phyloP scores from a whole-genome alignment of 1,140 invertebrate genomes.

The Leptopilina boulardi region DNA sequence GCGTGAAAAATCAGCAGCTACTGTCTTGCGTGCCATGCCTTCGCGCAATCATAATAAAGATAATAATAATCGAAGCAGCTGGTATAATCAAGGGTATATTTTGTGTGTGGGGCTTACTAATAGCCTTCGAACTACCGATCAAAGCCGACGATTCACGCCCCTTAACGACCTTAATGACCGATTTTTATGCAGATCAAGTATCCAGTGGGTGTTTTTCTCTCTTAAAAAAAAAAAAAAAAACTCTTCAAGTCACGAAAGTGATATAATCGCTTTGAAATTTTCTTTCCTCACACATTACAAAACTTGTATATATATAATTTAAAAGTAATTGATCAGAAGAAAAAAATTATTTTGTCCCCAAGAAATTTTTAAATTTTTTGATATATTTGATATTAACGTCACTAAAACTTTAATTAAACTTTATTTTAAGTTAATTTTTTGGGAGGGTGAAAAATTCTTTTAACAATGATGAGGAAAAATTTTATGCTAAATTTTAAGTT shows the following conservation, averaged over 20 bases:
- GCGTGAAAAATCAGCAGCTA: conserved; percentile 23
- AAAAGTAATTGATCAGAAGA: too few species aligned
- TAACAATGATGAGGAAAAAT: too few species aligned
- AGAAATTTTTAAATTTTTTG: too few species aligned
- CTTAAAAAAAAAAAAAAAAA: neutral
- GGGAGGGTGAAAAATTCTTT: too few species aligned
- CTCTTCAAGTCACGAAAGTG: neutral
- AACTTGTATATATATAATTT: neutral
- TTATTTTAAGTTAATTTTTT: too few species aligned
- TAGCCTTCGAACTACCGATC: conserved; percentile 20
- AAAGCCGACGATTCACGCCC: conserved; percentile 1
- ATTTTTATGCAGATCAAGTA: conserved; percentile 26
- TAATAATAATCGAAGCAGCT: conserved; percentile 32
- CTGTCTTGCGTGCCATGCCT: conserved; percentile 19
- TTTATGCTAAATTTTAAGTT: too few species aligned
- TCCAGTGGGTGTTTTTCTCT: neutral
- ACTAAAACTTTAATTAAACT: too few species aligned
- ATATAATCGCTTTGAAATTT: neutral
- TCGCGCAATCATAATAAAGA: conserved; percentile 28
- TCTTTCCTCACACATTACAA: neutral
- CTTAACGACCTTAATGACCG: conserved; percentile 7
- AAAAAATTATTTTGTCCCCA: too few species aligned
- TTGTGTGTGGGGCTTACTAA: conserved; percentile 22
- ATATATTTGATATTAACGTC: too few species aligned
- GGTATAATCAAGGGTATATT: conserved; percentile 25